phyloP scores from a whole-genome alignment of 2,888 invertebrate species.

The Molanna angustata region DNA sequence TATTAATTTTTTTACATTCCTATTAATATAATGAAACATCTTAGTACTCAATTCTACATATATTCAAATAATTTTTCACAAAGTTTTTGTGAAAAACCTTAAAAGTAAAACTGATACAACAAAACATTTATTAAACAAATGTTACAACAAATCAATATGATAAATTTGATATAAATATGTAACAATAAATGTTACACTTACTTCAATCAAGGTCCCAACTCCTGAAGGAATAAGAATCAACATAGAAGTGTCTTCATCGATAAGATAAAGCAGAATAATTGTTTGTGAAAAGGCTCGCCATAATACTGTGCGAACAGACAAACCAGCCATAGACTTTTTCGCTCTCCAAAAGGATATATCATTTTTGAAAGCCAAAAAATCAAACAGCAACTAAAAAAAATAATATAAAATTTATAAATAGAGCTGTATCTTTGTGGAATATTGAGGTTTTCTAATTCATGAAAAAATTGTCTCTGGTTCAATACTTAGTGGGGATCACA shows the following conservation, averaged over 20 bases:
- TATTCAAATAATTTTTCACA: too few species aligned
- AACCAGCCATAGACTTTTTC: conserved; percentile 80
- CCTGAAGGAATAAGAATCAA: conserved; percentile 85
- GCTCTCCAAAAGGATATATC: conserved; percentile 94
- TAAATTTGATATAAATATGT: too few species aligned
- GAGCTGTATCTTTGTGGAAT: background rate
- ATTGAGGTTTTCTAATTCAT: too few species aligned
- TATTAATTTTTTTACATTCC: too few species aligned
- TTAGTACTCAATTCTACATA: too few species aligned
- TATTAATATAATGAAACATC: too few species aligned
- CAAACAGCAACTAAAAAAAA: conserved; percentile 80
- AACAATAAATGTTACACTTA: conserved; percentile 45
- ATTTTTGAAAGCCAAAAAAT: conserved; percentile 96
- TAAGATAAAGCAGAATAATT: conserved; percentile 86
- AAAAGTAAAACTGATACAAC: too few species aligned
- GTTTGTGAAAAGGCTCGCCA: conserved; percentile 94
- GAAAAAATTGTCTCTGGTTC: too few species aligned
- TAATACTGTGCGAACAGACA: conserved; percentile 83
- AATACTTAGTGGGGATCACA: too few species aligned
- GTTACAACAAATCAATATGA: too few species aligned
- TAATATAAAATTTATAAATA: background rate
- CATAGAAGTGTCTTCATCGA: conserved; percentile 90
- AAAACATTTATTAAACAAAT: too few species aligned
- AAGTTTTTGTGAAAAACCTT: too few species aligned
- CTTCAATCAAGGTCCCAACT: conserved; percentile 87